Conservation (phyloP, 2,888 invertebrate species). For the Seira sanloemensis region DNA sequence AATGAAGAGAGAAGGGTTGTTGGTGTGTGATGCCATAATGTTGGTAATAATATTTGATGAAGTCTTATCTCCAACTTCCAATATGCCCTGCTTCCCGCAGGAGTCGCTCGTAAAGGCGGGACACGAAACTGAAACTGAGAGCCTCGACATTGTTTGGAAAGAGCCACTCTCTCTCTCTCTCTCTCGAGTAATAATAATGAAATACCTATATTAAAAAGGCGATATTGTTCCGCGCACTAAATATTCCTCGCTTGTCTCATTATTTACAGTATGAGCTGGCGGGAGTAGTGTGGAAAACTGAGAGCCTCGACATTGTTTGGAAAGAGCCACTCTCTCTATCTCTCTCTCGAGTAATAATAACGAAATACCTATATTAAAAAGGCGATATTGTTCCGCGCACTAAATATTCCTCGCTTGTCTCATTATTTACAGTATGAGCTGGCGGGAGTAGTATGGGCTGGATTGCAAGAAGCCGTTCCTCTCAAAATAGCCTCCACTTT, state of each 20-base stretch:
- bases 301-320: not conserved
- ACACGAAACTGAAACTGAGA: not conserved
- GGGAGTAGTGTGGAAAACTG: not conserved
- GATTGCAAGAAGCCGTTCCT: no score
- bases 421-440: slow-evolving; percentile 16
- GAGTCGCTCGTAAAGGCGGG: slow-evolving; percentile 18
- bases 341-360: slow-evolving; percentile 1
- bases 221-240: slow-evolving; percentile 36
- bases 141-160: not conserved
- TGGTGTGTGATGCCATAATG: not conserved
- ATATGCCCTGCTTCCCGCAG: slow-evolving; percentile 26
- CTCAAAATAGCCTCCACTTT: no score
- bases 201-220: slow-evolving; percentile 35
- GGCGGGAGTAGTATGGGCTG: not conserved
- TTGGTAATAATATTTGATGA: slow-evolving; percentile 51
- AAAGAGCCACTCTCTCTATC: not conserved
- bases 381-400: slow-evolving; percentile 25
- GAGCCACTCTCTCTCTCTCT: no score
- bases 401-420: slow-evolving; percentile 3
- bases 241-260: slow-evolving; percentile 48
- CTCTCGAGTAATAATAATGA: slow-evolving; percentile 11
- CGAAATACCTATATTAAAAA: slow-evolving; percentile 34
- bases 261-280: slow-evolving; percentile 47
- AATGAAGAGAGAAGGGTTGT: not conserved
- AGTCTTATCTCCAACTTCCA: slow-evolving; percentile 31